Conservation (phyloP, 2,113 vertebrate genomes). For the Actenoides lindsayi region DNA sequence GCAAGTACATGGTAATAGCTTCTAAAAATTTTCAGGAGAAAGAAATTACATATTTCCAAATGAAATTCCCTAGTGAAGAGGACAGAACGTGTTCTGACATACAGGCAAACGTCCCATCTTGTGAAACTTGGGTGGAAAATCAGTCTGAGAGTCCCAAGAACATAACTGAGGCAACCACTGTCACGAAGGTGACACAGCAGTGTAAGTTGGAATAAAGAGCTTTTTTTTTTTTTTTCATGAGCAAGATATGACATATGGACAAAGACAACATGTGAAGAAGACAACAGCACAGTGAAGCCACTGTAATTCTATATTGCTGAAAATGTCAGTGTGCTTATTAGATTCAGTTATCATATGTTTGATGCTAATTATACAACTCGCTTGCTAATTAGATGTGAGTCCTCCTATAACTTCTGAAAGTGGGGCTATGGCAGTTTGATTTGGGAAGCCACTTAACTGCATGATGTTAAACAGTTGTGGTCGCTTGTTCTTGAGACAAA, state of each 20-base stretch:
- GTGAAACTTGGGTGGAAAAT: background rate
- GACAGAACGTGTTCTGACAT: background rate
- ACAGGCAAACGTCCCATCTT: fast-evolving
- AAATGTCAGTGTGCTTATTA: background rate
- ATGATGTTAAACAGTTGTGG: background rate
- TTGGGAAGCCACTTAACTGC: background rate
- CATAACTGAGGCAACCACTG: background rate
- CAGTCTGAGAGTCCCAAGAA: background rate
- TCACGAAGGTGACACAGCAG: background rate
- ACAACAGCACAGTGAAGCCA: background rate
- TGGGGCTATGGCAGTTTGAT: background rate
- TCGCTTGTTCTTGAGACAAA: background rate
- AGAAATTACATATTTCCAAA: background rate
- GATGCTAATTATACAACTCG: background rate
- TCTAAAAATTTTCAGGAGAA: background rate
- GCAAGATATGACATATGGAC: background rate
- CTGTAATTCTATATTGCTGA: background rate
- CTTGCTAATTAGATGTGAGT: slow-evolving; percentile 3
- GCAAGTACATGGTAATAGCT: background rate
- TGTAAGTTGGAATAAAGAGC: background rate
- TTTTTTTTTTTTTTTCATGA: background rate
- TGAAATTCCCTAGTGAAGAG: background rate
- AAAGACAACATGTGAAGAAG: background rate
- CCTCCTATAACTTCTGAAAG: background rate
- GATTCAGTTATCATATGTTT: background rate